These are phyloP conservation scores for Mimumesa dahlbomi DNA, from an alignment of 2,888 invertebrate genomes.

Conservation along the genomic window DNA sequence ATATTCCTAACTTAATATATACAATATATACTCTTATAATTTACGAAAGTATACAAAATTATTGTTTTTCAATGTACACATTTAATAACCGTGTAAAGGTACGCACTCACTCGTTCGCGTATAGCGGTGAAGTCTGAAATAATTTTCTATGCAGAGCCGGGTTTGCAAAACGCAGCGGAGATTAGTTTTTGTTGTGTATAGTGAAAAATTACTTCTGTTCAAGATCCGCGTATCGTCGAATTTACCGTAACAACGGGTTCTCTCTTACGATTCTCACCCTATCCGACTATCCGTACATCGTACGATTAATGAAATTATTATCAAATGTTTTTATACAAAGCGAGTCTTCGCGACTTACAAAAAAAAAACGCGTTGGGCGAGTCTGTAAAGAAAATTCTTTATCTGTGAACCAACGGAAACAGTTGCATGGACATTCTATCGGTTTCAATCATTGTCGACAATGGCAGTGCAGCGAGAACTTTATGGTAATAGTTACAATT, in stretches of 20 bases:
- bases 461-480: conserved; percentile 11
- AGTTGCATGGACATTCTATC: background rate
- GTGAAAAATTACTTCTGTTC: background rate
- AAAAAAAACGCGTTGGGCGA: background rate
- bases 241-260: no score
- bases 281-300: background rate
- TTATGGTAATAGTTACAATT: conserved; percentile 4
- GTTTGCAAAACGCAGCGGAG: conserved; percentile 6
- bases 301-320: background rate
- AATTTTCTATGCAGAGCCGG: background rate
- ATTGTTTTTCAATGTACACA: conserved; percentile 52
- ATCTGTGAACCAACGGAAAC: no score
- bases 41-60: conserved; percentile 68
- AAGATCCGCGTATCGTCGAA: no score
- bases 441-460: conserved; percentile 7
- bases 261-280: no score
- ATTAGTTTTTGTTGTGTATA: conserved; percentile 3
- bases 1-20: conserved; percentile 59
- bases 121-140: background rate
- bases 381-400: background rate
- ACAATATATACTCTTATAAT: conserved; percentile 64
- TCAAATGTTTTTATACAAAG: no score
- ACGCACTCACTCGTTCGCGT: conserved; percentile 22
- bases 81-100: conserved; percentile 33
- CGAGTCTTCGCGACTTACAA: background rate